phyloP scores from a whole-genome alignment of 2,888 invertebrate genomes.

The Nineta flava region DNA sequence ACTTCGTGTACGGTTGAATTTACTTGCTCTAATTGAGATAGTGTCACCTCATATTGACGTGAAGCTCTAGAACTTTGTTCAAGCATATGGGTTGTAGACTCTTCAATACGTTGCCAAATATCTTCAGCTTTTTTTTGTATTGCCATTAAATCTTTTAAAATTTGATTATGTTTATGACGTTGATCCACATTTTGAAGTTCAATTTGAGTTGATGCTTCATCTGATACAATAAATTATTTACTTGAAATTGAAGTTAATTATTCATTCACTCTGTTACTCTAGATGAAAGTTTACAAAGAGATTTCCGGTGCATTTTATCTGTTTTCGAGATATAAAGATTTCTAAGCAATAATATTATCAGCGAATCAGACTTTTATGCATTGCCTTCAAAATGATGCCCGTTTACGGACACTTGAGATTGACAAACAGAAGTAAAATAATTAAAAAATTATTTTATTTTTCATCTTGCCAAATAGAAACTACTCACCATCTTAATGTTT shows the following conservation, averaged over 20 bases:
- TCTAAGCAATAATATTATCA: too few relatives aligned
- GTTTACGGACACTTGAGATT: too few relatives aligned
- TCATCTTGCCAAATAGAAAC: too few relatives aligned
- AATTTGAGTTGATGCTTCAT: constrained; percentile 32
- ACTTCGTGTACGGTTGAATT: constrained; percentile 32
- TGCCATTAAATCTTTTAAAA: constrained; percentile 33
- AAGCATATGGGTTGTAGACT: constrained; percentile 27
- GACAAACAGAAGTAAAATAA: too few relatives aligned
- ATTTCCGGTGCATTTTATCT: too few relatives aligned
- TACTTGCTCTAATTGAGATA: constrained; percentile 32
- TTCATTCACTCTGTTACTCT: too few relatives aligned
- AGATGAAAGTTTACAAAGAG: too few relatives aligned
- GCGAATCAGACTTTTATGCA: too few relatives aligned
- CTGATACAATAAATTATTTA: constrained; percentile 15
- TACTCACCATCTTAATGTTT: too few relatives aligned
- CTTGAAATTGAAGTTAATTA: background rate
- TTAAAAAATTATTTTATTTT: too few relatives aligned
- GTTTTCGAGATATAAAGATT: too few relatives aligned
- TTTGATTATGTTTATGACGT: constrained; percentile 33
- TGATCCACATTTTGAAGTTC: constrained; percentile 31
- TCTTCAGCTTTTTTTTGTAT: constrained; percentile 36
- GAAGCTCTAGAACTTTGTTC: constrained; percentile 31
- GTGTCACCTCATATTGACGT: constrained; percentile 30
- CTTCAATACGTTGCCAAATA: constrained; percentile 37
- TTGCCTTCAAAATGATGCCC: too few relatives aligned